Evolutionary conservation across 2,113 vertebrate species (phyloP), one percentile per base, ranked within the genome.

Genomic region (Oncorhynchus kisutch): DNA sequence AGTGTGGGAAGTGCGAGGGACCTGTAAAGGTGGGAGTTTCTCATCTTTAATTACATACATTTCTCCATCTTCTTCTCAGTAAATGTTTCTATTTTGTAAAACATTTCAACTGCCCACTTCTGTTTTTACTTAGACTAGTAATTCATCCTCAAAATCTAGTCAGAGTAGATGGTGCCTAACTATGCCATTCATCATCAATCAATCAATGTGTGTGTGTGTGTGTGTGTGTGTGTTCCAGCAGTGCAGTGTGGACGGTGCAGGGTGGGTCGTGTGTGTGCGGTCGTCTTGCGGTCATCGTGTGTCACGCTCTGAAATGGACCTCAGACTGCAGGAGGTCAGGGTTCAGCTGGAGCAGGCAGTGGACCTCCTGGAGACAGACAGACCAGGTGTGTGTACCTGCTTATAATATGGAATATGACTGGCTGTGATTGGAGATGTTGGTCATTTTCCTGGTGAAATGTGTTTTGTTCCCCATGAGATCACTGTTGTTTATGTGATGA

Each of bases 1-100:
- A 90, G 78, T 99, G 97, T 82, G 77, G 60, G 7, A 82, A 86
- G 51, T 92, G 91, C 78, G 80, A 83, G 81, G 74, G 66, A 48
- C 66, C 78, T 73, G 73, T 90, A 5, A 76, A 78, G 73, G 91
- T 91, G 78, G 24, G 79, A 69, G 8, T 8, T 5, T n/a, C 16
- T 34, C 29, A 34, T 13, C 22, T 67, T 31, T 31, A 11, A 11
- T 45, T 11, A 9, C 34, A 9, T 39, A 0, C 7, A 39, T 39
- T 9, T 34, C 6, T 34, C 31, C 4, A 6, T 34, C 22, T 39
- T 31, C 57, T 27, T n/a, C 59, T 11, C n/a, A 64, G 31, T 22
- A 27, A 12, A 65, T 67, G 27, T 29, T 14, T 5, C 9, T 12
- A 24, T 20, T 14, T 45, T 45, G 39, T 45, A 9, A 11, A 45